These are phyloP conservation scores for Eulithis prunata DNA, from an alignment of 2,888 invertebrate species.

Conservation along the genomic window DNA sequence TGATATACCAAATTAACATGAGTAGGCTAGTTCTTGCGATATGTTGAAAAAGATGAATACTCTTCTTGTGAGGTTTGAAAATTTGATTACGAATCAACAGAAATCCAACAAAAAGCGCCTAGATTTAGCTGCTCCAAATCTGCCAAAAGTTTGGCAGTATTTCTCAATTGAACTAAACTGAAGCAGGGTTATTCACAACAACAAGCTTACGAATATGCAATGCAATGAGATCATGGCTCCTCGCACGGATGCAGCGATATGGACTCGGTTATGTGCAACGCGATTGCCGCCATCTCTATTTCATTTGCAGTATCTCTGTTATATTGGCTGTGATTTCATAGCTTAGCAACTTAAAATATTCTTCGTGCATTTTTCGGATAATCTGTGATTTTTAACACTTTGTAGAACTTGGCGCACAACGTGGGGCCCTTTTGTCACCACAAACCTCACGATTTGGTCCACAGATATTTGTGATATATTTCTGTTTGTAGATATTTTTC, in stretches of 20 bases:
- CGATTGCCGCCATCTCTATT: conserved; percentile 59
- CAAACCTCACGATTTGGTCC: too few relatives aligned
- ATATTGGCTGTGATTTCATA: conserved; percentile 64
- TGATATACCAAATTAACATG: background rate
- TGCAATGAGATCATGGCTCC: conserved; percentile 19
- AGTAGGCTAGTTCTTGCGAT: too few relatives aligned
- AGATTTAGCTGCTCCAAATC: background rate
- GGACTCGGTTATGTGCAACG: conserved; percentile 39
- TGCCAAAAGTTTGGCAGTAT: conserved; percentile 7
- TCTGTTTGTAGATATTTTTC: background rate
- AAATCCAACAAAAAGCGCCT: too few relatives aligned
- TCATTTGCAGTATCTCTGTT: conserved; percentile 73
- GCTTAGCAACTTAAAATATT: conserved; percentile 24
- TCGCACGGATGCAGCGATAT: conserved; percentile 30
- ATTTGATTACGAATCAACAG: too few relatives aligned
- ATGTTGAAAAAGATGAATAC: too few relatives aligned
- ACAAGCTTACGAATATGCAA: conserved; percentile 26
- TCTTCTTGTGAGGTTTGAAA: too few relatives aligned
- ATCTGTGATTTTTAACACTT: conserved; percentile 2
- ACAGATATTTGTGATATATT: too few relatives aligned
- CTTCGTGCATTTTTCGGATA: conserved; percentile 16
- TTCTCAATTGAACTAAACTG: conserved; percentile 12
- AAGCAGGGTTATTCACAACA: conserved; percentile 16
- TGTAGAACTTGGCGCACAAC: background rate
- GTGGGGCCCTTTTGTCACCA: background rate